Evolutionary conservation across 2,888 invertebrate species (phyloP), one percentile per base, ranked within the genome.

Genomic region (Noctua comes): DNA sequence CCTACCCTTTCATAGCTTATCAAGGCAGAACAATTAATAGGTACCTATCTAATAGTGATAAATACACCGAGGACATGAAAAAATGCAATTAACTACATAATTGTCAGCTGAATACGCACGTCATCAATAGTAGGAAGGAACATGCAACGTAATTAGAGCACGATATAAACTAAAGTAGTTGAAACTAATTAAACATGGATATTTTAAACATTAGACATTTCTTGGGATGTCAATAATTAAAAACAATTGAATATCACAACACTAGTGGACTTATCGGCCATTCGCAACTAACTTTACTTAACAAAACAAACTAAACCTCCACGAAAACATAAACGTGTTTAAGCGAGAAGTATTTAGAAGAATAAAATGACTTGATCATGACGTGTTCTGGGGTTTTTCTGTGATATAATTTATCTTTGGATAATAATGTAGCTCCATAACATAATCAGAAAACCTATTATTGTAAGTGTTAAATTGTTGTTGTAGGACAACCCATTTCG

Each of bases 61-160:
- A 79, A 27, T 68, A 16, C 8, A 65, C 57, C 48, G 46, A 82
- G 69, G 65, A 76, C 69, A 85, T 83, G 66, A 70, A 85, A 81
- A 68, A 59, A 51, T 59, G 40, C 59, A 62, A 59, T 75, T 69
- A 68, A 57, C 16, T 31, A 5, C 36, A 64, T 65, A 54, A 86
- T 73, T 70, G 51, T 69, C 69, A 82, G 59, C 76, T 75, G 74
- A 74, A 64, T 18, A 81, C 70, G 73, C 71, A 74, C 62, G 51
- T 68, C 73, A 73, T 51, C 68, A 57, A 36, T 69, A 27, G 21
- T 68, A 62, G 10, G 21, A 31, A 36, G 64, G 36, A 64, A 79
- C 46, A 27, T 59, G 31, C 62, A 36, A 36, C 40, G 11, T 70
- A 68, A 83, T 62, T 62, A 57, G 27, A 11, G 24, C 57, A 16